Evolutionary conservation across 1,140 invertebrate species (phyloP).

Genomic region (Trachymyrmex septentrionalis): DNA sequence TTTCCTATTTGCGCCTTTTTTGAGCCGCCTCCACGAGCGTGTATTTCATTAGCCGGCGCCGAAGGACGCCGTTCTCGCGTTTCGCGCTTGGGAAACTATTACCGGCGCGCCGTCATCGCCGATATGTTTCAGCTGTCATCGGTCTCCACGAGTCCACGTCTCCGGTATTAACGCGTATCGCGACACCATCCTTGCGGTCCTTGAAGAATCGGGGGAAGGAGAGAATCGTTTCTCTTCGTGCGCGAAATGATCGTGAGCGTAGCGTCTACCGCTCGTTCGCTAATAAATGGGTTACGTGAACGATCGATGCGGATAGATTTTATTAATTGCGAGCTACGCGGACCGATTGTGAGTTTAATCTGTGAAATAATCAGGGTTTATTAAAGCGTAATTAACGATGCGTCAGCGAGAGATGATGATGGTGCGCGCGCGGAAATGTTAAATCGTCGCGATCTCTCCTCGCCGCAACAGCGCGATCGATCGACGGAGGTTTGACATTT

Average conservation of each 20-base stretch:
- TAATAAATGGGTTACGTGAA: constrained; percentile 3
- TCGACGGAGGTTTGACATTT: constrained; percentile 35
- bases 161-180: constrained; percentile 13
- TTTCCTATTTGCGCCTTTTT: constrained; percentile 51
- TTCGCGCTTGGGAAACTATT: constrained; percentile 23
- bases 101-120: constrained; percentile 1
- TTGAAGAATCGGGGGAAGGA: neutral
- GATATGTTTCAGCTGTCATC: constrained; percentile 46
- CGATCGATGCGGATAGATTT: constrained; percentile 13
- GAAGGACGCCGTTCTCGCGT: constrained; percentile 32
- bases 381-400: constrained; percentile 27
- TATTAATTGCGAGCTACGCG: neutral
- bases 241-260: neutral
- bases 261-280: neutral
- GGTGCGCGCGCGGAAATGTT: neutral
- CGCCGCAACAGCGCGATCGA: neutral
- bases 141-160: neutral
- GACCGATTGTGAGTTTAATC: constrained; percentile 34
- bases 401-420: neutral
- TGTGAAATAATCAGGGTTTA: constrained; percentile 33
- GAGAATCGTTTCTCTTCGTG: neutral
- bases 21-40: constrained; percentile 13
- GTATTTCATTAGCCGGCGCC: constrained; percentile 38
- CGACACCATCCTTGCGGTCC: neutral
- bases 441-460: neutral